Base-by-base conservation (phyloP, 2,113 vertebrate species). In the Prolemur simus region DNA sequence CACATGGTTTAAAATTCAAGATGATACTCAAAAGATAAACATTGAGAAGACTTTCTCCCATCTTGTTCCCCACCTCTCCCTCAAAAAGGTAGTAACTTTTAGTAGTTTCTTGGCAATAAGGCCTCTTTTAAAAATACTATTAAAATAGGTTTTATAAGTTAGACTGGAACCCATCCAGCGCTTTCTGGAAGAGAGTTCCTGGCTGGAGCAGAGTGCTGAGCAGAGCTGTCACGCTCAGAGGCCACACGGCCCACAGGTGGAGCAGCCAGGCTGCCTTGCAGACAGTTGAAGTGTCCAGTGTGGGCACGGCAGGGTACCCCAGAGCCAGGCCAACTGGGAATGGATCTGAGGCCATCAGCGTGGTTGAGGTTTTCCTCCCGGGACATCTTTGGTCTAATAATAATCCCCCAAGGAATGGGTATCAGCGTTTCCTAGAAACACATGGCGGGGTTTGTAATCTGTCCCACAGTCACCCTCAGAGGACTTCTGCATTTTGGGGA, bases 391-490 rank as follows among this genome's bases (percentile, higher is more conserved):
- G 63, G 66, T 96, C 94, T 97, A 97, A 98, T 92, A 98, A 97
- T 96, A 96, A 93, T 47, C 81, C 63, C 56, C 83, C 37, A 87
- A 92, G 74, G 82, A 81, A 85, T 86, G 49, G 29, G 76, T 96
- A 94, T 96, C 93, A 83, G 87, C 63, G 12, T 95, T 97, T 96
- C 84, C 96, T 97, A 87, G 94, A 96, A 96, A 95, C 92, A 96
- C 78, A 85, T 68, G 86, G 64, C 27, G 0, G n/a, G 32, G 64
- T 91, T 84, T 82, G 52, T 97, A 54, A 96, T 97, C 89, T 92
- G 84, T 68, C 93, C 91, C 87, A 84, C 76, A 27, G 54, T 95
- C 80, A 69, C 29, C 98, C 80, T 0, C 45, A 1, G 37, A 49
- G 21, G 69, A 93, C 76, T 94, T 63, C 92, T 97, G 96, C 92